These are phyloP conservation scores for Eledone cirrhosa DNA, from an alignment of 2,888 invertebrate species.

Conservation along the genomic window DNA sequence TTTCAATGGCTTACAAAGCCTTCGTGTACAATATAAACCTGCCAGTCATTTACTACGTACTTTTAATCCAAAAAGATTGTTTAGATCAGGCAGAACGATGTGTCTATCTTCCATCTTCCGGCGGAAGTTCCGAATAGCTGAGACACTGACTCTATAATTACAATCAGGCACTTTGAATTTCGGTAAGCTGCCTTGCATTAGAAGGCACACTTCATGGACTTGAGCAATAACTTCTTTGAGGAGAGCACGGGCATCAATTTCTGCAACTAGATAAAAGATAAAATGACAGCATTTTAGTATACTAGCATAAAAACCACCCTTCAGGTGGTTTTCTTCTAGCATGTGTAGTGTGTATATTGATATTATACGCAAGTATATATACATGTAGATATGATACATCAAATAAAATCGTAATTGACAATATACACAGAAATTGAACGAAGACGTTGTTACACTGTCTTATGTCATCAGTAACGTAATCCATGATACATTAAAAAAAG, in stretches of 20 bases:
- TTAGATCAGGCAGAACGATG: constrained; percentile 83
- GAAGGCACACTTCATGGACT: constrained; percentile 49
- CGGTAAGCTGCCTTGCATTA: constrained; percentile 51
- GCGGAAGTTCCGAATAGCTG: constrained; percentile 82
- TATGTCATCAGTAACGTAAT: no score
- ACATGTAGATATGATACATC: no score
- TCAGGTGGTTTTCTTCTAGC: no score
- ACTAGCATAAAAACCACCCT: no score
- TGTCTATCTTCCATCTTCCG: constrained; percentile 93
- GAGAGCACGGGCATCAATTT: constrained; percentile 47
- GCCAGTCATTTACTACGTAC: constrained; percentile 69
- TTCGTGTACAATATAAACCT: no score
- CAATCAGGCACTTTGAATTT: constrained; percentile 37
- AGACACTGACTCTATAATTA: constrained; percentile 70
- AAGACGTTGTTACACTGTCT: no score
- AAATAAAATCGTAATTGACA: no score
- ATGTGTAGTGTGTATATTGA: no score
- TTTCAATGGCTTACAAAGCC: not conserved
- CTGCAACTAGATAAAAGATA: constrained; percentile 39
- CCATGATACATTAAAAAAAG: no score
- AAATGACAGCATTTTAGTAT: no score
- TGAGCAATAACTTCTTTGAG: constrained; percentile 44
- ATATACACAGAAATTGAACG: no score
- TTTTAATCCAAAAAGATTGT: constrained; percentile 80
- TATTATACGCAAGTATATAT: no score